These are phyloP conservation scores for Cerastoderma edule DNA, from an alignment of 2,888 invertebrate genomes.

Conservation along the genomic window DNA sequence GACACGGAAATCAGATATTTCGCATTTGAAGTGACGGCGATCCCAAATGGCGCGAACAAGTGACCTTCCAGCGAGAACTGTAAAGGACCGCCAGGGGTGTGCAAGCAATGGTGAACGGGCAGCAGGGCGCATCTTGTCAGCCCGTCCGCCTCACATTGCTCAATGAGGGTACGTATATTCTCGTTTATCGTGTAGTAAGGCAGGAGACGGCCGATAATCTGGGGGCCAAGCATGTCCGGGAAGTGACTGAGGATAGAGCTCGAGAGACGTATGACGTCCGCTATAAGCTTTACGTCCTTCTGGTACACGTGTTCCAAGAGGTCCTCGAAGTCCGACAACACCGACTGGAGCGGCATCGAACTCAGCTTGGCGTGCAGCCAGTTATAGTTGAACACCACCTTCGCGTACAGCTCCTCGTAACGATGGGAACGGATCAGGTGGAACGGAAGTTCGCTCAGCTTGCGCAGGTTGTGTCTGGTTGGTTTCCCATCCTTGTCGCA, in stretches of 20 bases:
- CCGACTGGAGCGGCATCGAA: slow-evolving; percentile 97
- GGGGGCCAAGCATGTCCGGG: slow-evolving; percentile 98
- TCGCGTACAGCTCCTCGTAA: slow-evolving; percentile 86
- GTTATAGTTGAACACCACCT: slow-evolving; percentile 98
- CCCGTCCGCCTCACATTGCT: slow-evolving; percentile 95
- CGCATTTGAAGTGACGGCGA: slow-evolving; percentile 81
- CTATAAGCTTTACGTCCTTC: slow-evolving; percentile 82
- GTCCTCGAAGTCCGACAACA: slow-evolving; percentile 98
- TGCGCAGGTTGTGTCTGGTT: slow-evolving; percentile 95
- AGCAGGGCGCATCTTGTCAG: slow-evolving; percentile 94
- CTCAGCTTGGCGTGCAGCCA: slow-evolving; percentile 98
- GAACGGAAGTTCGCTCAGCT: slow-evolving; percentile 96
- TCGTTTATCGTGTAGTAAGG: slow-evolving; percentile 95
- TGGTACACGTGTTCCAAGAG: slow-evolving; percentile 85
- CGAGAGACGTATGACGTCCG: slow-evolving; percentile 89
- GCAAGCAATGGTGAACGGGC: slow-evolving; percentile 97
- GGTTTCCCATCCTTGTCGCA: slow-evolving; percentile 94
- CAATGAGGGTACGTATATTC: slow-evolving; percentile 93
- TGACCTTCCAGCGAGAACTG: slow-evolving; percentile 99
- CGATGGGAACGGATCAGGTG: slow-evolving; percentile 96
- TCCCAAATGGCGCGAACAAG: slow-evolving; percentile 91
- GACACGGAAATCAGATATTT: slow-evolving; percentile 95
- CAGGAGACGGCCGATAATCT: slow-evolving; percentile 94
- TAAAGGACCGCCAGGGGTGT: slow-evolving; percentile 99
- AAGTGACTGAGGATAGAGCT: slow-evolving; percentile 96